These are phyloP conservation scores for Phoeniculus purpureus DNA, from an alignment of 2,797 vertebrate genomes.

Conservation along the genomic window DNA sequence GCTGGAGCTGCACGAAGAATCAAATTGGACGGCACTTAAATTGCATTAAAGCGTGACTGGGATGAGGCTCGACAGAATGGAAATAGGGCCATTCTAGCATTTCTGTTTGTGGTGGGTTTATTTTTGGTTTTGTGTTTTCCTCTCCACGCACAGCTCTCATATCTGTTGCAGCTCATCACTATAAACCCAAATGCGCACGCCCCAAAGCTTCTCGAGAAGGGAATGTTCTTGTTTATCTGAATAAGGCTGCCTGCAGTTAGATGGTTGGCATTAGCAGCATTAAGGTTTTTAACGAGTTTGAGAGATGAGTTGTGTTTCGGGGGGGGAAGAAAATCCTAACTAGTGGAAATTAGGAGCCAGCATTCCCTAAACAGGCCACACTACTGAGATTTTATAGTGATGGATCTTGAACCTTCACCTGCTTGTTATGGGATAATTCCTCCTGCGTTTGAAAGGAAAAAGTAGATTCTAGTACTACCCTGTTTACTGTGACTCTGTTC, in stretches of 20 bases:
- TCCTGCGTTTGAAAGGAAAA: not conserved
- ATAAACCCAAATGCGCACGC: rapidly evolving
- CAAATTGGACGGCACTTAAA: not conserved
- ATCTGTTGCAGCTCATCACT: not conserved
- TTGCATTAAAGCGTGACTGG: not conserved
- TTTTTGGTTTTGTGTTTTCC: no score
- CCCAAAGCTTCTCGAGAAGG: not conserved
- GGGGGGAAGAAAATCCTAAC: not conserved
- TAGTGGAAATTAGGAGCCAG: not conserved
- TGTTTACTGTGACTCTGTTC: not conserved
- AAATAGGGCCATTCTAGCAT: not conserved
- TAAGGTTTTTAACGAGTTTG: not conserved
- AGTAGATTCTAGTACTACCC: not conserved
- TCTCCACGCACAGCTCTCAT: rapidly evolving
- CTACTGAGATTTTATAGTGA: not conserved
- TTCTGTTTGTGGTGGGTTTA: not conserved
- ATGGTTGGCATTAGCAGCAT: not conserved
- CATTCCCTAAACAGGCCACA: rapidly evolving
- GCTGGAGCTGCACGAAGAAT: not conserved
- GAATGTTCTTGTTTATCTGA: not conserved
- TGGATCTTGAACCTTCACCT: not conserved
- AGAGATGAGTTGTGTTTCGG: rapidly evolving
- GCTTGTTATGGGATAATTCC: not conserved
- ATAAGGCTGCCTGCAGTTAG: not conserved
- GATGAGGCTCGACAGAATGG: not conserved